Evolutionary conservation across 2,113 vertebrate species (phyloP).

Genomic region (Trichechus manatus): DNA sequence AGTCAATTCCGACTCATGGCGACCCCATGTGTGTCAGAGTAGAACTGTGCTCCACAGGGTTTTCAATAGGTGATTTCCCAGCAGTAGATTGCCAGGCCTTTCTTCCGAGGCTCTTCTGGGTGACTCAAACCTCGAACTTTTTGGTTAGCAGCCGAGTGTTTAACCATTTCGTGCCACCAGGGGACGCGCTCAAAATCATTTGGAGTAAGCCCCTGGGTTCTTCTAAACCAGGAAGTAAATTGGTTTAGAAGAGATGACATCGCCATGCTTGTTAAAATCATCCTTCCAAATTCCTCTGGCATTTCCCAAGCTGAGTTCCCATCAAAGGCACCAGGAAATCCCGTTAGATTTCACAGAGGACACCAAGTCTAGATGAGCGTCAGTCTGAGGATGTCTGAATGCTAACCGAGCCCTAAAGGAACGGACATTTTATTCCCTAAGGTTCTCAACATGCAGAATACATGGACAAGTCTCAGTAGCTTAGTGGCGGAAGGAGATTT

Average conservation of each 20-base stretch:
- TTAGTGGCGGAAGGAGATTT: not conserved
- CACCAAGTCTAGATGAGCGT: fast-evolving
- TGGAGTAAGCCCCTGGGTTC: fast-evolving
- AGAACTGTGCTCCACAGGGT: too few relatives aligned
- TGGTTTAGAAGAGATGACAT: fast-evolving
- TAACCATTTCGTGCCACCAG: too few relatives aligned
- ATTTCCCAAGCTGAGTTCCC: fast-evolving
- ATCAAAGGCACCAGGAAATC: fast-evolving
- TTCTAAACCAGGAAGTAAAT: not conserved
- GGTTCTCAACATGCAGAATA: fast-evolving
- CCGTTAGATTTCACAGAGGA: not conserved
- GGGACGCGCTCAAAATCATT: too few relatives aligned
- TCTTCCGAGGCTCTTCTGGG: too few relatives aligned
- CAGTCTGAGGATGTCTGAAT: fast-evolving
- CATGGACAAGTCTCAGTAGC: fast-evolving
- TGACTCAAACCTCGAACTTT: too few relatives aligned
- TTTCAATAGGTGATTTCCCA: too few relatives aligned
- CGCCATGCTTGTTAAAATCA: not conserved
- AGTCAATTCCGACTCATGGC: too few relatives aligned
- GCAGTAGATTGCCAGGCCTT: too few relatives aligned
- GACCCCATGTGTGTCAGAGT: too few relatives aligned
- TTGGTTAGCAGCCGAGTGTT: too few relatives aligned
- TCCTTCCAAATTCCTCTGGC: fast-evolving
- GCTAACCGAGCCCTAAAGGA: fast-evolving
- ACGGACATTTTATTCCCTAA: fast-evolving